Conservation (phyloP, 1,140 invertebrate species). For the Euura saliciscinereae region DNA sequence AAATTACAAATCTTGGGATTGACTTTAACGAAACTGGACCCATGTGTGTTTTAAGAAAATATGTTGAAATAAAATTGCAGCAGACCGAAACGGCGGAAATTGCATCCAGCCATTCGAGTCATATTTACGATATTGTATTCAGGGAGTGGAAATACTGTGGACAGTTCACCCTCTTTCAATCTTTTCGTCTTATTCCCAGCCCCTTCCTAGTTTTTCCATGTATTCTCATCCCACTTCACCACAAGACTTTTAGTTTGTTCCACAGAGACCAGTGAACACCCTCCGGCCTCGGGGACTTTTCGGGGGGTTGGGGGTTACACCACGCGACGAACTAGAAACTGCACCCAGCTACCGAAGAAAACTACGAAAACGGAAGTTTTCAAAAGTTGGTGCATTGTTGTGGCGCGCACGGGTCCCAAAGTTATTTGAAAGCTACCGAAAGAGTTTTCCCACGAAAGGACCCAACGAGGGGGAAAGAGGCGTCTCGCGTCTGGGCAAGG, state of each 20-base stretch:
- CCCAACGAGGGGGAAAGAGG: background rate
- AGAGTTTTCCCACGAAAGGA: background rate
- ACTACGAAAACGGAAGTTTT: background rate
- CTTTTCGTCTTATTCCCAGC: background rate
- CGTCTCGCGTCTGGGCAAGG: no score
- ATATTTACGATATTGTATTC: constrained; percentile 5
- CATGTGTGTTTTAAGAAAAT: background rate
- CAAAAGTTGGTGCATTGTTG: background rate
- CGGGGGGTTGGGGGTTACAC: background rate
- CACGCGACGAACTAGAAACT: background rate
- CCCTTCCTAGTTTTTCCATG: background rate
- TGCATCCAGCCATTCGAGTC: background rate
- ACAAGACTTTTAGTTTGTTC: background rate
- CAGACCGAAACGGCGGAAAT: background rate
- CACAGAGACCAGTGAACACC: background rate
- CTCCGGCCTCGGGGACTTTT: background rate
- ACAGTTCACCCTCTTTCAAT: background rate
- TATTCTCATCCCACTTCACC: background rate
- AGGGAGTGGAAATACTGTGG: background rate
- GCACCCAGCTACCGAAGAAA: background rate
- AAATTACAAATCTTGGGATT: background rate
- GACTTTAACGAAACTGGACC: background rate
- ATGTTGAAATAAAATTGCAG: background rate
- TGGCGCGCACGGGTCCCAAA: background rate
- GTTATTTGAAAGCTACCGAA: constrained; percentile 4